These are phyloP conservation scores for Patella caerulea DNA, from an alignment of 2,888 invertebrate species.

Conservation along the genomic window DNA sequence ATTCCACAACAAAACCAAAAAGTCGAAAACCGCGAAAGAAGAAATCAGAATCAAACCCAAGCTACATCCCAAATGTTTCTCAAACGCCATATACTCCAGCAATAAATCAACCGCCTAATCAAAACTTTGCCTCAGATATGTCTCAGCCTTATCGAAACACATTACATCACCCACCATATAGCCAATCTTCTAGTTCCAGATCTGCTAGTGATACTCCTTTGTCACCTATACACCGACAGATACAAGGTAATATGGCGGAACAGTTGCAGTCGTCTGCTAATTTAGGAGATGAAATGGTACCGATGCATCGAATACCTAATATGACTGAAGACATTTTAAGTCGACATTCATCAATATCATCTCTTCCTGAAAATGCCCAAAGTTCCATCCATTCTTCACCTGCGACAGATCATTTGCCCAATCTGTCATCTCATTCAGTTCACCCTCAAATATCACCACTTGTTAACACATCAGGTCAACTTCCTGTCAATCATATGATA, in stretches of 20 bases:
- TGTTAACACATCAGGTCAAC: not conserved
- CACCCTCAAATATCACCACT: not conserved
- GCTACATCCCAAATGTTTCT: not conserved
- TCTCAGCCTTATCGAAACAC: not conserved
- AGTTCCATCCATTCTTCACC: not conserved
- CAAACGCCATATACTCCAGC: not conserved
- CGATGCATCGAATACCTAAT: slow-evolving; percentile 21
- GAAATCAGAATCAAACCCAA: slow-evolving; percentile 35
- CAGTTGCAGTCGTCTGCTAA: not conserved
- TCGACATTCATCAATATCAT: slow-evolving; percentile 24
- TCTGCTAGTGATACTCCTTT: not conserved
- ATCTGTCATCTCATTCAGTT: not conserved
- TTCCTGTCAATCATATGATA: not conserved
- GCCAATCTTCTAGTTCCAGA: not conserved
- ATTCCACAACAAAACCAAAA: slow-evolving; percentile 67
- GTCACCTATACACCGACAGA: slow-evolving; percentile 1
- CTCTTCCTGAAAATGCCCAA: slow-evolving; percentile 3
- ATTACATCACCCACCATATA: not conserved
- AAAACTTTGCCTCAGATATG: not conserved
- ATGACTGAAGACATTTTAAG: slow-evolving; percentile 22
- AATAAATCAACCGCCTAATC: not conserved
- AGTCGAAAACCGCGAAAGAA: slow-evolving; percentile 53
- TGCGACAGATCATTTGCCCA: not conserved
- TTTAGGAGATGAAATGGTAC: not conserved
- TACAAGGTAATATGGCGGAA: not conserved